These are phyloP conservation scores for Nerophis lumbriciformis DNA, from an alignment of 2,113 vertebrate genomes.

Conservation along the genomic window DNA sequence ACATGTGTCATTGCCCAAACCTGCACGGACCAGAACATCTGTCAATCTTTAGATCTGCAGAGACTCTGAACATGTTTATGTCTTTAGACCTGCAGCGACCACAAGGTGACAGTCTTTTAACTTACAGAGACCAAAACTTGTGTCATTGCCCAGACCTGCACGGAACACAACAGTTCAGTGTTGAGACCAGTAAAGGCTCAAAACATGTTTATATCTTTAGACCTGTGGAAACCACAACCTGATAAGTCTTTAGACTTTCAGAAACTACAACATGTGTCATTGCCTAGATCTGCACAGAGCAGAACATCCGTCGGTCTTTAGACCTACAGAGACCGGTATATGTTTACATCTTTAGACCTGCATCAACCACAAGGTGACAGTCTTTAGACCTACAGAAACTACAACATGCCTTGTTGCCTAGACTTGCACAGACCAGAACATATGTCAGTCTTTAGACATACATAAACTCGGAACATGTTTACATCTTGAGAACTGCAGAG, in stretches of 20 bases:
- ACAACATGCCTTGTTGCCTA: not conserved
- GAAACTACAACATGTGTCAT: not conserved
- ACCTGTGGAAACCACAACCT: not conserved
- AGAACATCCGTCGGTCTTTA: not conserved
- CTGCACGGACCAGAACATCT: not conserved
- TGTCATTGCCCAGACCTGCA: not conserved
- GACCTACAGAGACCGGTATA: constrained; percentile 1
- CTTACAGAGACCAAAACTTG: not conserved
- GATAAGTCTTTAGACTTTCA: too few relatives aligned
- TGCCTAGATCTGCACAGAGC: not conserved
- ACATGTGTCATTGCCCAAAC: not conserved
- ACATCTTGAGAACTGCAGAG: not conserved
- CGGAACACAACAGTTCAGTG: not conserved
- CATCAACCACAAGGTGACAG: not conserved
- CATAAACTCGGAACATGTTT: too few relatives aligned
- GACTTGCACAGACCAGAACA: not conserved
- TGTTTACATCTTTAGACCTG: not conserved
- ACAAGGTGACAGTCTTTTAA: not conserved
- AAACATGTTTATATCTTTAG: not conserved
- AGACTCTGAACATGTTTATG: not conserved
- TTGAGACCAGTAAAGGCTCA: too few relatives aligned
- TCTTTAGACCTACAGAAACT: not conserved
- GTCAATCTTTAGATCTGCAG: not conserved
- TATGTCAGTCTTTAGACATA: too few relatives aligned
- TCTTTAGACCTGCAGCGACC: not conserved